A percentile compares a stretch with the other conserved stretches of the same genome.
phyloP scores from a whole-genome alignment of 2,888 invertebrate species.

The Cloeon dipterum region DNA sequence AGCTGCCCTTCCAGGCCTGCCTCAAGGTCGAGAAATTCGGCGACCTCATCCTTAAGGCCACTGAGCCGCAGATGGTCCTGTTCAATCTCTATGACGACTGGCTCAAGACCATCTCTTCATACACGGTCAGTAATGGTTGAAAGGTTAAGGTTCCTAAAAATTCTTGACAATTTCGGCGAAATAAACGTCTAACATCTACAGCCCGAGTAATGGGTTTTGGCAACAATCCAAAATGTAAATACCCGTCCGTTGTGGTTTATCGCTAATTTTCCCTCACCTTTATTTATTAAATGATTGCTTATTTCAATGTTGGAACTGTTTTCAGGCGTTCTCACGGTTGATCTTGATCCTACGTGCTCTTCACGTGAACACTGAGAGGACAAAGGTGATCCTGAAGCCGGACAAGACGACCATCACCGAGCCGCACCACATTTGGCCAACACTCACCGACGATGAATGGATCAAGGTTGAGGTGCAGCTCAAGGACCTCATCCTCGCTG shows the following conservation, averaged over 20 bases:
- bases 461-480: slow-evolving; percentile 96
- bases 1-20: slow-evolving; percentile 96
- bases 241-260: slow-evolving; percentile 1
- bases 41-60: slow-evolving; percentile 94
- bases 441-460: slow-evolving; percentile 95
- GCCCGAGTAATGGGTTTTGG: too few relatives aligned
- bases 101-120: slow-evolving; percentile 97
- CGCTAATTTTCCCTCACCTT: slow-evolving; percentile 3
- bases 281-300: slow-evolving; percentile 1
- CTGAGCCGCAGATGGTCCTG: slow-evolving; percentile 98
- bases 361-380: slow-evolving; percentile 97
- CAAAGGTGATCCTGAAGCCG: slow-evolving; percentile 94
- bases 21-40: slow-evolving; percentile 98
- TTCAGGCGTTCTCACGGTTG: slow-evolving; percentile 78
- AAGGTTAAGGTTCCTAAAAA: background rate
- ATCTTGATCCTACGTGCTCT: slow-evolving; percentile 90
- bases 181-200: too few relatives aligned
- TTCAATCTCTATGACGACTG: slow-evolving; percentile 99
- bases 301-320: slow-evolving; percentile 3
- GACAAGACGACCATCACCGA: slow-evolving; percentile 98
- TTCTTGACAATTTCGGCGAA: too few relatives aligned
- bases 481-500: slow-evolving; percentile 94
- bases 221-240: too few relatives aligned
- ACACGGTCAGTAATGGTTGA: slow-evolving; percentile 47
- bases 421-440: slow-evolving; percentile 99